phyloP scores from a whole-genome alignment of 2,797 vertebrate species.

The Martes flavigula region DNA sequence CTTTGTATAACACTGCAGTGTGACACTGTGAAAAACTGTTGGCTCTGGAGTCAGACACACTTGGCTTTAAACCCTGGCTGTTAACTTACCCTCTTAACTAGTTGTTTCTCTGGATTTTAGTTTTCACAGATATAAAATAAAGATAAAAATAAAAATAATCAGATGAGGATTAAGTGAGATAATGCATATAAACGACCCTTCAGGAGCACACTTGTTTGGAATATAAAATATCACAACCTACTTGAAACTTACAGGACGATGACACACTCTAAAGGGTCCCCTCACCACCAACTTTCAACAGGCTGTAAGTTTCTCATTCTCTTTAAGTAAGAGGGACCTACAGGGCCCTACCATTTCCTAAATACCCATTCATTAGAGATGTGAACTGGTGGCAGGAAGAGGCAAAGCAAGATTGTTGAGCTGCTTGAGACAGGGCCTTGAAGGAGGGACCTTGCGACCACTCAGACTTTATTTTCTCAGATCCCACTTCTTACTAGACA shows the following conservation, averaged over 20 bases:
- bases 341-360: background rate
- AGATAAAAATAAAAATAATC: constrained; percentile 12
- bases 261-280: background rate
- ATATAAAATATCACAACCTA: background rate
- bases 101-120: constrained; percentile 11
- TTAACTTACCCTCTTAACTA: background rate
- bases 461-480: background rate
- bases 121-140: background rate
- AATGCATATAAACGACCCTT: background rate
- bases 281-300: background rate
- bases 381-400: background rate
- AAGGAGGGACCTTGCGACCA: background rate
- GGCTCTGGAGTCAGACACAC: background rate
- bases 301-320: background rate
- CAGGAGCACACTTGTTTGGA: background rate
- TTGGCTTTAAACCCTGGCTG: background rate
- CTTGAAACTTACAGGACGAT: constrained; percentile 1
- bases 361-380: background rate
- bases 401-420: background rate
- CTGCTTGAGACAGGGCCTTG: background rate
- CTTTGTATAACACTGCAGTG: background rate
- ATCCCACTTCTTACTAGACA: background rate
- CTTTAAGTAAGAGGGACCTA: background rate
- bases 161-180: background rate
- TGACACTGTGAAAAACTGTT: background rate